phyloP scores from a whole-genome alignment of 2,113 vertebrate species.

The Strigops habroptila region DNA sequence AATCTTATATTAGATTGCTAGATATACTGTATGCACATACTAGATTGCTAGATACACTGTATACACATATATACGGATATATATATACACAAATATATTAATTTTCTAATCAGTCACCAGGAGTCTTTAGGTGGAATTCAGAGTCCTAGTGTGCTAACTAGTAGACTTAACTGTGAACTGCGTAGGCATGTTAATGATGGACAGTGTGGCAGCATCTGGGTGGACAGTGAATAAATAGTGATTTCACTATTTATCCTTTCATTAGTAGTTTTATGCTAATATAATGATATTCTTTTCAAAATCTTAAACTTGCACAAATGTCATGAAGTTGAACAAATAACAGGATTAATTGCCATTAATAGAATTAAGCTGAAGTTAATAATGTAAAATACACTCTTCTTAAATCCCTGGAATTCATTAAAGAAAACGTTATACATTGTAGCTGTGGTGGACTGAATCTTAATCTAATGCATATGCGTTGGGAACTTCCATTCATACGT shows the following conservation, averaged over 20 bases:
- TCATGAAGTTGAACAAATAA: neutral
- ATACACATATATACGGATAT: no score
- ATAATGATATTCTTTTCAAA: neutral
- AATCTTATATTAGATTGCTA: neutral
- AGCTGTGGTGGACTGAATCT: neutral
- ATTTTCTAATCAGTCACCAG: neutral
- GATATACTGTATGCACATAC: neutral
- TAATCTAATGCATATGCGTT: conserved; percentile 24
- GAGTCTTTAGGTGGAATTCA: neutral
- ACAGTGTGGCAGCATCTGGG: neutral
- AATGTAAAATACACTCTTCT: neutral
- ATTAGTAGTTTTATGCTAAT: neutral
- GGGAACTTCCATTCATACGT: neutral
- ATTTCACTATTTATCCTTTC: neutral
- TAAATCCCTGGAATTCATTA: conserved; percentile 13
- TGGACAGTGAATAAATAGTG: neutral
- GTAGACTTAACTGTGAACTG: neutral
- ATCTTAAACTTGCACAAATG: neutral
- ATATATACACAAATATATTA: neutral
- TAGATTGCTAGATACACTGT: neutral
- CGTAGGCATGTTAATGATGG: neutral
- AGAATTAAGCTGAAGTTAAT: neutral
- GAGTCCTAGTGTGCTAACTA: neutral
- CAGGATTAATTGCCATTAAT: neutral
- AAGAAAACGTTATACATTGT: neutral